Conservation (phyloP, 2,888 invertebrate species). For the Rugalucina vietnamica region DNA sequence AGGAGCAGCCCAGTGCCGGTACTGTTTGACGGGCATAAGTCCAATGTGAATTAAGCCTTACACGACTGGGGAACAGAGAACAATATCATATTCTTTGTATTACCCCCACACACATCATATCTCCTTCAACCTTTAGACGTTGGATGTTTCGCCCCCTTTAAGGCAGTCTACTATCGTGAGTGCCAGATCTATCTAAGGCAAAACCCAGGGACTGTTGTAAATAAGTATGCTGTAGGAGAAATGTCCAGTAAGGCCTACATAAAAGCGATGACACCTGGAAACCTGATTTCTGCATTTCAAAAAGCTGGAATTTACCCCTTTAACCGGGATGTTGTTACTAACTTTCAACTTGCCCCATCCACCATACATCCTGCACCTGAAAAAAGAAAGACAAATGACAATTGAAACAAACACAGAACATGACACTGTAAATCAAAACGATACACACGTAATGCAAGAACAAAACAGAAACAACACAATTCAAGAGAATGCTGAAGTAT, state of each 20-base stretch:
- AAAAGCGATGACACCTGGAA: conserved; percentile 11
- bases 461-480: too few species aligned
- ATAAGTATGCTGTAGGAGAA: conserved; percentile 1
- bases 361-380: conserved; percentile 18
- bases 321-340: neutral
- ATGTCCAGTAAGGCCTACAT: conserved; percentile 17
- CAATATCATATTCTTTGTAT: conserved; percentile 46
- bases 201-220: neutral
- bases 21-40: conserved; percentile 43
- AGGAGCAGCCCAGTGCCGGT: neutral
- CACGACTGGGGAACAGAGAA: conserved; percentile 44
- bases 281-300: neutral
- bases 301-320: conserved; percentile 11
- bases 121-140: conserved; percentile 48
- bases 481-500: too few species aligned
- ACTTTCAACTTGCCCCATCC: conserved; percentile 30
- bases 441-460: too few species aligned
- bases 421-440: too few species aligned
- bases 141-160: conserved; percentile 43
- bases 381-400: too few species aligned
- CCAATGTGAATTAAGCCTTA: conserved; percentile 38
- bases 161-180: conserved; percentile 43
- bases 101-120: conserved; percentile 55
- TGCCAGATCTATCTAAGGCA: conserved; percentile 45
- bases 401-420: too few species aligned